These are phyloP conservation scores for Jaculus jaculus DNA, from an alignment of 2,113 vertebrate genomes.

Conservation along the genomic window DNA sequence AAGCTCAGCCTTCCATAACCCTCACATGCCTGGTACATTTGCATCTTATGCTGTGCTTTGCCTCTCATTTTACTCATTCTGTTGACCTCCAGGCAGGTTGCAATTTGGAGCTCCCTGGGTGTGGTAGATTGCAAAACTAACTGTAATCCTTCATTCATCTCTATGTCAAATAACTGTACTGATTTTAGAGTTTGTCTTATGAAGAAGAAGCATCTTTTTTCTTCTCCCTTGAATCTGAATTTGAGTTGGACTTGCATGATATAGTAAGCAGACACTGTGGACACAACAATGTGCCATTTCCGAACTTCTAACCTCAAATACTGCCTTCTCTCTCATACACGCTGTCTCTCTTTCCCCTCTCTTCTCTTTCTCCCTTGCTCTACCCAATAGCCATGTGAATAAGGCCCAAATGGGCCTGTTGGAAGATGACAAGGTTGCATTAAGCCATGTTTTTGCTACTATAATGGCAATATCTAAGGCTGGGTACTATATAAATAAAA, in stretches of 20 bases:
- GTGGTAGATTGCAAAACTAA: conserved; percentile 30
- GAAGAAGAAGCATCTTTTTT: not conserved
- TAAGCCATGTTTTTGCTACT: not conserved
- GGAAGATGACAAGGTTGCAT: not conserved
- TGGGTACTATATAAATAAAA: not conserved
- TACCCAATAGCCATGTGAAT: not conserved
- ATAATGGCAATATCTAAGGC: not conserved
- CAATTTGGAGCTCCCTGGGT: conserved; percentile 31
- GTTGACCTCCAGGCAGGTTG: not conserved
- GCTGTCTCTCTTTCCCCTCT: not conserved
- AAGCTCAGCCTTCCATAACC: not conserved
- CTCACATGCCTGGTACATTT: conserved; percentile 15
- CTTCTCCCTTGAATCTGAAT: not conserved
- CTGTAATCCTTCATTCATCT: not conserved
- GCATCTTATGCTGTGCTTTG: not conserved
- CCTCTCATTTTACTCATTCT: conserved; percentile 9
- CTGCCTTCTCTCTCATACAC: not conserved
- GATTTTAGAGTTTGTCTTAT: not conserved
- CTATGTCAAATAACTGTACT: not conserved
- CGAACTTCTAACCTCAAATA: not conserved
- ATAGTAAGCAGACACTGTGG: not conserved
- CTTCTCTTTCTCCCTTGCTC: not conserved
- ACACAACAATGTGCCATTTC: not conserved
- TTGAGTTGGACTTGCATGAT: not conserved
- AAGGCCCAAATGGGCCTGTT: not conserved